Evolutionary conservation across 2,888 invertebrate species (phyloP).

Genomic region (Drosophila borborema): DNA sequence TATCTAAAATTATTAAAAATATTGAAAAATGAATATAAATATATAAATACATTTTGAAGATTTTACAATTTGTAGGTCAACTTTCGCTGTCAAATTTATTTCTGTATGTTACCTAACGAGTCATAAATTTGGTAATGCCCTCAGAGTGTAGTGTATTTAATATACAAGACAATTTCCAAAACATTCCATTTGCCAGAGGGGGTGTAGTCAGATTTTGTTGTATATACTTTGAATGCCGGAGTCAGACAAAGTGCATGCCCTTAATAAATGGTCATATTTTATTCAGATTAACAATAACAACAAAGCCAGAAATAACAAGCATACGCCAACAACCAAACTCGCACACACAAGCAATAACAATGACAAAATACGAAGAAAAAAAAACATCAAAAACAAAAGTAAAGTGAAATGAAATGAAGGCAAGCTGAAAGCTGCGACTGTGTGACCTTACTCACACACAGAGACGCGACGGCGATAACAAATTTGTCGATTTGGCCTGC

Average conservation of each 20-base stretch:
- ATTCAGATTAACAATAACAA: conserved; percentile 32
- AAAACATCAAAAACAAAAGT: background rate
- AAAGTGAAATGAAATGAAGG: conserved; percentile 5
- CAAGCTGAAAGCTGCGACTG: background rate
- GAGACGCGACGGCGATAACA: conserved; percentile 38
- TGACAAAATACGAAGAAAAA: background rate
- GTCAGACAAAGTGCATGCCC: conserved; percentile 35
- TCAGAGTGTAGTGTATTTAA: conserved; percentile 2
- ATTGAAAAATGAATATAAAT: too few species aligned
- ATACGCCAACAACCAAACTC: conserved; percentile 1
- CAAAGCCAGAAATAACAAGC: conserved; percentile 13
- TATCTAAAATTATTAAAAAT: too few species aligned
- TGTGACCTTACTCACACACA: conserved; percentile 33
- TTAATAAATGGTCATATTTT: conserved; percentile 46
- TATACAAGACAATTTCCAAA: conserved; percentile 1
- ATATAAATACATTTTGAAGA: too few species aligned
- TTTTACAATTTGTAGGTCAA: too few species aligned
- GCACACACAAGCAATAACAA: conserved; percentile 1
- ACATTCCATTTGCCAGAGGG: background rate
- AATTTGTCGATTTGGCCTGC: conserved; percentile 22
- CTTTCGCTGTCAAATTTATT: too few species aligned
- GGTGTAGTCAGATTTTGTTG: background rate
- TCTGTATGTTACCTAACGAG: background rate
- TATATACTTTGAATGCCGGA: conserved; percentile 14
- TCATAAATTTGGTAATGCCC: background rate